Conservation (phyloP, 2,113 vertebrate species). For the Microtus montanus region DNA sequence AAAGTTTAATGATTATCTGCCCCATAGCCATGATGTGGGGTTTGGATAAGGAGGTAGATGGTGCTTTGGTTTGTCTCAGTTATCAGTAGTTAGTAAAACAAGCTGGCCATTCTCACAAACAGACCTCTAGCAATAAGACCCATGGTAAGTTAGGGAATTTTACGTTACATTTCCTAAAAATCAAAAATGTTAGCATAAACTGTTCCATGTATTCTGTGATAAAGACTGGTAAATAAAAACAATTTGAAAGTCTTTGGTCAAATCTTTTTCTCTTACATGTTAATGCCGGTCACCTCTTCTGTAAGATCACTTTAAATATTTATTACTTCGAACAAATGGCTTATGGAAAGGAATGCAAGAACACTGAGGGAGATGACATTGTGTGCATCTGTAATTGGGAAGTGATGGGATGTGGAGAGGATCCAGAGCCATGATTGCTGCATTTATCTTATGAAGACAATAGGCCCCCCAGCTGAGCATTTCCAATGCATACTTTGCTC, state of each 20-base stretch:
- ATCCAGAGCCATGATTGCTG: not conserved
- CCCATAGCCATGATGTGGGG: not conserved
- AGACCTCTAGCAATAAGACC: not conserved
- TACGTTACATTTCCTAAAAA: not conserved
- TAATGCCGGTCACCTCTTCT: not conserved
- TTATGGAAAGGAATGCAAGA: conserved; percentile 21
- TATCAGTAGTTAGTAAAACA: not conserved
- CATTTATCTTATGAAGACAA: conserved; percentile 79
- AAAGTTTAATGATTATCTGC: not conserved
- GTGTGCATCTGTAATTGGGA: conserved; percentile 3
- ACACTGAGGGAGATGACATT: not conserved
- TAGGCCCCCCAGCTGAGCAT: conserved; percentile 73
- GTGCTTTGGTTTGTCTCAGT: not conserved
- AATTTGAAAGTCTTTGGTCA: not conserved
- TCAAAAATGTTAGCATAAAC: not conserved
- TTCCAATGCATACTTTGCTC: conserved; percentile 81
- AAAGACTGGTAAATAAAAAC: not conserved
- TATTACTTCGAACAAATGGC: not conserved
- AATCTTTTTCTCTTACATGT: not conserved
- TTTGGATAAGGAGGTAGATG: not conserved
- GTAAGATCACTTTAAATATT: not conserved
- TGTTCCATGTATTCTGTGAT: conserved; percentile 19
- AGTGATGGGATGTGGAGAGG: conserved; percentile 72
- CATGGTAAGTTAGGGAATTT: not conserved
- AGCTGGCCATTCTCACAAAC: not conserved